Percentiles rank a stretch among this genome's conserved stretches.
Evolutionary conservation across 2,888 invertebrate species (phyloP).

Genomic region (Hartigia nigra): DNA sequence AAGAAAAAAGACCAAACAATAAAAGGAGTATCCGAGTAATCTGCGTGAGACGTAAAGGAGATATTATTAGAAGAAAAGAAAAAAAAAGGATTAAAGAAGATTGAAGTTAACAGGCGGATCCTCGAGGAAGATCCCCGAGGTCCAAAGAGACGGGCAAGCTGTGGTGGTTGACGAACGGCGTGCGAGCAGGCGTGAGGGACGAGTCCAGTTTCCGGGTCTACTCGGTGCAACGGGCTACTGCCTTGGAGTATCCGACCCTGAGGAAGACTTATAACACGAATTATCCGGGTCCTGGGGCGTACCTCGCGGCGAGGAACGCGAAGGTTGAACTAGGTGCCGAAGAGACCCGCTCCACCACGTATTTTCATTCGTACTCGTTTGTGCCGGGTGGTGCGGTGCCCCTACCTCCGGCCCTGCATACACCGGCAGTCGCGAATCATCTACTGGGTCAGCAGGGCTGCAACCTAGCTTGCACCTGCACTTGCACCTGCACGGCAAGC

Average conservation of each 20-base stretch:
- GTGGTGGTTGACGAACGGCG: slow-evolving; percentile 53
- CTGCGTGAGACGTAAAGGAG: slow-evolving; percentile 9
- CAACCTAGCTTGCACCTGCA: slow-evolving; percentile 57
- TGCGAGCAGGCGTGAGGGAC: slow-evolving; percentile 5
- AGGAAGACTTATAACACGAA: neutral
- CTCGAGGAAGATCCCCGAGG: slow-evolving; percentile 18
- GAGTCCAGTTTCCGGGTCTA: slow-evolving; percentile 3
- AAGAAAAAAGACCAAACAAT: slow-evolving; percentile 15
- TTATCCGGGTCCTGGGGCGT: neutral
- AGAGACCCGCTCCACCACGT: slow-evolving; percentile 63
- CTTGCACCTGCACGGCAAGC: slow-evolving; percentile 57
- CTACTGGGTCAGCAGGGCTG: slow-evolving; percentile 57
- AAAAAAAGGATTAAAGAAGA: slow-evolving; percentile 7
- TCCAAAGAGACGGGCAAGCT: slow-evolving; percentile 48
- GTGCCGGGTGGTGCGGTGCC: slow-evolving; percentile 65
- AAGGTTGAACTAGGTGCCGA: slow-evolving; percentile 37
- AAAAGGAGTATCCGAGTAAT: slow-evolving; percentile 11
- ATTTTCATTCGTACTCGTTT: slow-evolving; percentile 66
- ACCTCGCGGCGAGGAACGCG: slow-evolving; percentile 15
- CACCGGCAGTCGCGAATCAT: slow-evolving; percentile 52
- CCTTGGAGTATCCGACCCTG: slow-evolving; percentile 4
- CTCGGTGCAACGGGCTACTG: slow-evolving; percentile 10
- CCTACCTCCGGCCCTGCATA: slow-evolving; percentile 58
- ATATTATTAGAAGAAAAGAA: neutral
- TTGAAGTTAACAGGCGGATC: neutral